Evolutionary conservation across 2,888 invertebrate species (phyloP), one percentile per base, ranked within the genome.

Genomic region (Choristoneura rosaceana): DNA sequence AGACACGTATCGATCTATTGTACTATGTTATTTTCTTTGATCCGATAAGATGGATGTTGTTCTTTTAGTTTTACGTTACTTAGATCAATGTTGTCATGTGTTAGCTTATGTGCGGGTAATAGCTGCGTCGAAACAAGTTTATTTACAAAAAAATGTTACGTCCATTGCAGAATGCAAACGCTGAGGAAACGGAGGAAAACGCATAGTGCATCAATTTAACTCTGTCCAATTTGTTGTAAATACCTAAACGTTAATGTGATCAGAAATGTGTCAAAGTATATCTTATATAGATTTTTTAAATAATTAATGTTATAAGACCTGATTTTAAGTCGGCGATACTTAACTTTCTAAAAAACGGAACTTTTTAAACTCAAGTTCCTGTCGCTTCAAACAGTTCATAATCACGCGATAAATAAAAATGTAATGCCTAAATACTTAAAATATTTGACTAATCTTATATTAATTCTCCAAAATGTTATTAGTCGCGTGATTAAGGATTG

Each of bases 101-200:
- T 86, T 88, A 90, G 87, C 80, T 83, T 84, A 77, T 80, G 63
- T 82, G 76, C 77, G 75, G 79, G 84, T 76, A 64, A 69, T 80
- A 77, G 77, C 75, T 76, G 79, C 79, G 61, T 81, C 80, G 75
- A 79, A 78, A 78, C 52, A 78, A 75, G 70, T 79, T 77, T 89
- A 91, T 86, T 93, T 84, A 91, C 85, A 84, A 81, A 83, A 43
- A 78, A 67, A 79, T 85, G 88, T 92, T 91, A 90, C 91, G 84
- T 93, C 92, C 93, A 87, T 94, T 94, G 91, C 93, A 94, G 93
- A 93, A 89, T 82, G 88, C 92, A 86, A 87, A 88, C 82, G 85
- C 86, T 84, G 91, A 90, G 84, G 93, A 92, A 88, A 86, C 82
- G 90, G 93, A 91, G 82, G 90, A 84, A 87, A 90, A 89, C 88